Evolutionary conservation across 1,140 invertebrate species (phyloP).

Genomic region (Sipha flava): DNA sequence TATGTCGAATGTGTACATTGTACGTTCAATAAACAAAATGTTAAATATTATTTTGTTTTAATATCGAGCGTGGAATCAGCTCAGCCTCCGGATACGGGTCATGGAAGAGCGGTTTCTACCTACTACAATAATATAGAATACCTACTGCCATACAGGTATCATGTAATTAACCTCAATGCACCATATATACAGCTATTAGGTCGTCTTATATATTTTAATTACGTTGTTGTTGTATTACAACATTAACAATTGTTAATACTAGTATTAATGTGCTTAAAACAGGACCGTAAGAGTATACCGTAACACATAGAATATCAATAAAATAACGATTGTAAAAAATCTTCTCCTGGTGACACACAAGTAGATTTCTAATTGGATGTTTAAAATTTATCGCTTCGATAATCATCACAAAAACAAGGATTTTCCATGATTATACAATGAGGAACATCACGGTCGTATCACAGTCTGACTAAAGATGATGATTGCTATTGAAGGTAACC

Average conservation of each 20-base stretch:
- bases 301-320: not conserved
- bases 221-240: not conserved
- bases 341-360: not conserved
- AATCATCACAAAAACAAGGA: not conserved
- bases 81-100: constrained; percentile 24
- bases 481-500: not conserved
- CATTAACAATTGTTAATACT: not conserved
- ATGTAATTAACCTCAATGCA: constrained; percentile 26
- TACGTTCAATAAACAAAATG: not conserved
- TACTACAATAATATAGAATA: not conserved
- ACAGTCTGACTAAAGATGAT: not conserved
- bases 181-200: not conserved
- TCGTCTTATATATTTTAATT: constrained; percentile 6
- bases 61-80: not conserved
- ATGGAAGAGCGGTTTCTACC: constrained; percentile 25
- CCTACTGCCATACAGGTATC: not conserved
- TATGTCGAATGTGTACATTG: no score
- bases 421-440: constrained; percentile 4
- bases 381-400: not conserved
- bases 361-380: constrained; percentile 8
- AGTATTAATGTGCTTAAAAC: not conserved
- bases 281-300: not conserved
- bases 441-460: not conserved
- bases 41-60: constrained; percentile 1
- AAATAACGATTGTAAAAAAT: not conserved